A percentile compares a stretch with the other conserved stretches of the same genome.
phyloP scores from a whole-genome alignment of 2,888 invertebrate genomes.

The Scaptomyza parva region DNA sequence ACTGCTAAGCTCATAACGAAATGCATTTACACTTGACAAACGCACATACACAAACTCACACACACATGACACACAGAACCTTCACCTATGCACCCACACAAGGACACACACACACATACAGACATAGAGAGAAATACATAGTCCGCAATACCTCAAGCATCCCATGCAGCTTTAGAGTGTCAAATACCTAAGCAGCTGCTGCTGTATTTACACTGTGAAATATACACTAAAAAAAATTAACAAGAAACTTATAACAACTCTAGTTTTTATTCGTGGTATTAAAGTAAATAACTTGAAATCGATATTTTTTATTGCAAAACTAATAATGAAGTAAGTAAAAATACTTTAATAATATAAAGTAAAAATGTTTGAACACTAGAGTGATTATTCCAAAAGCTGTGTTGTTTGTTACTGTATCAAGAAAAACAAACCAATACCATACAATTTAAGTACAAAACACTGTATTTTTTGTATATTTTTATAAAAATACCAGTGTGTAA shows the following conservation, averaged over 20 bases:
- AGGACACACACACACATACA: background rate
- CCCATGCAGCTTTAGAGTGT: conserved; percentile 47
- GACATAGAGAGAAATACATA: conserved; percentile 15
- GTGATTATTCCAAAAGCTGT: no score
- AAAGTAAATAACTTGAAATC: no score
- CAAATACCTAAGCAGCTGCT: conserved; percentile 47
- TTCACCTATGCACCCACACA: conserved; percentile 16
- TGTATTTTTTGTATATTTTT: no score
- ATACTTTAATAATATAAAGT: no score
- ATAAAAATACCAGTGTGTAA: no score
- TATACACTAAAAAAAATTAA: background rate
- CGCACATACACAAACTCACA: conserved; percentile 13
- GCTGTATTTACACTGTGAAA: conserved; percentile 1
- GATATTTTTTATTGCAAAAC: no score
- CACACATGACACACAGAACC: background rate
- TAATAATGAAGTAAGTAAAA: no score
- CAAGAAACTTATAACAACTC: background rate
- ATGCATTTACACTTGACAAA: conserved; percentile 72
- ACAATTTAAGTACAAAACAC: no score
- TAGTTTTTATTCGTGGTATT: background rate
- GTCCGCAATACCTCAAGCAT: conserved; percentile 40
- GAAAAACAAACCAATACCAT: no score
- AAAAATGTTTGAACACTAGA: no score
- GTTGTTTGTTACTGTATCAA: no score
- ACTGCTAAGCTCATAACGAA: conserved; percentile 78